phyloP scores from a whole-genome alignment of 2,888 invertebrate genomes.

The Polia nebulosa region DNA sequence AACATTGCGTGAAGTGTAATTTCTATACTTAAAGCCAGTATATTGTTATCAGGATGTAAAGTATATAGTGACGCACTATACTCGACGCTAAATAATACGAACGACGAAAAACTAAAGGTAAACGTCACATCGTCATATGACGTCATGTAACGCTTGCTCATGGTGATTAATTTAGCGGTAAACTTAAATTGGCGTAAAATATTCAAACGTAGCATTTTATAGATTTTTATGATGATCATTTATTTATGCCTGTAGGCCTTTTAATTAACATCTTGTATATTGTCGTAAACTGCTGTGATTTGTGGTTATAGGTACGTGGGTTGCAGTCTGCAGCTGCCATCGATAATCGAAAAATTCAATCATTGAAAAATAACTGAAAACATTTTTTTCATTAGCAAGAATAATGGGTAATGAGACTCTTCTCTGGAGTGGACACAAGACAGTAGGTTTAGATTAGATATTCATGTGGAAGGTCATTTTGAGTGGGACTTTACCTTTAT shows the following conservation, averaged over 20 bases:
- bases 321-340: neutral
- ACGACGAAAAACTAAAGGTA: slow-evolving; percentile 58
- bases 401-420: too few relatives aligned
- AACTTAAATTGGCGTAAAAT: slow-evolving; percentile 67
- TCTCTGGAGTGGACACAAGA: too few relatives aligned
- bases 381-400: too few relatives aligned
- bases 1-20: slow-evolving; percentile 53
- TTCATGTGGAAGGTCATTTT: too few relatives aligned
- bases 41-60: slow-evolving; percentile 7
- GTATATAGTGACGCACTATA: slow-evolving; percentile 45
- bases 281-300: neutral
- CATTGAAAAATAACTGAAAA: neutral
- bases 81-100: slow-evolving; percentile 31
- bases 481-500: neutral
- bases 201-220: slow-evolving; percentile 20
- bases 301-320: neutral
- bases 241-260: neutral
- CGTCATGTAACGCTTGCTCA: slow-evolving; percentile 77
- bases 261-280: neutral
- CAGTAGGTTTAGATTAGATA: too few relatives aligned
- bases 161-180: slow-evolving; percentile 71
- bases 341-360: neutral
- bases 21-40: slow-evolving; percentile 1
- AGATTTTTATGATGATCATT: slow-evolving; percentile 8
- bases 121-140: slow-evolving; percentile 71